Evolutionary conservation across 2,888 invertebrate species (phyloP).

Genomic region (Pollenia griseotomentosa): DNA sequence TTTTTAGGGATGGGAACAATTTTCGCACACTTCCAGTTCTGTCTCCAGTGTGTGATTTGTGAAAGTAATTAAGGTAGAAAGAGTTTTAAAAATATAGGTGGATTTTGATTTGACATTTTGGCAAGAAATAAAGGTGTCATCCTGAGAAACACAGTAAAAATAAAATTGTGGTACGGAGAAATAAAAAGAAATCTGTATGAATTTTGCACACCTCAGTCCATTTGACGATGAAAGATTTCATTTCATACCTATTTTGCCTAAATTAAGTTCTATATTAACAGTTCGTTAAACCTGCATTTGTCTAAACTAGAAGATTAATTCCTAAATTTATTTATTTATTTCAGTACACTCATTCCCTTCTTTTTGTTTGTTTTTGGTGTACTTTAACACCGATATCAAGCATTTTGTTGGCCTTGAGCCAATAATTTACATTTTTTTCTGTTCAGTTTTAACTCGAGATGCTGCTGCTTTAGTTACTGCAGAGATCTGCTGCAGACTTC

Average conservation of each 20-base stretch:
- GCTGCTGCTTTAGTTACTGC: conserved; percentile 36
- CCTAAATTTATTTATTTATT: neutral
- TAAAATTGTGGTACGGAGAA: too few species aligned
- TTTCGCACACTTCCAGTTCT: too few species aligned
- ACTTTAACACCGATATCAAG: conserved; percentile 37
- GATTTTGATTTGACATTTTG: too few species aligned
- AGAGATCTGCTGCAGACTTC: neutral
- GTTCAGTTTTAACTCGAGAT: conserved; percentile 1
- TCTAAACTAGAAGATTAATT: conserved; percentile 23
- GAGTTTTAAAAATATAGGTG: too few species aligned
- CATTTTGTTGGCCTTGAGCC: conserved; percentile 67
- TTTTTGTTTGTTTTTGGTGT: neutral
- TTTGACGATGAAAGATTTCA: neutral
- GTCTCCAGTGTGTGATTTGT: too few species aligned
- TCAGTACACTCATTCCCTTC: neutral
- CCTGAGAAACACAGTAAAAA: too few species aligned
- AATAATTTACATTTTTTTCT: conserved; percentile 50
- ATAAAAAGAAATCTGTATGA: neutral
- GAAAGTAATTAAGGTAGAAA: too few species aligned
- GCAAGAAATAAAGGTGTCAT: too few species aligned
- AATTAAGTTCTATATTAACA: neutral
- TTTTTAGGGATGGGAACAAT: too few species aligned
- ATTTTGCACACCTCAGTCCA: neutral
- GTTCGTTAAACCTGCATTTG: neutral
- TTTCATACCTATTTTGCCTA: neutral